Base-by-base conservation (phyloP, 2,797 vertebrate genomes). In the Pseudopleuronectes americanus region DNA sequence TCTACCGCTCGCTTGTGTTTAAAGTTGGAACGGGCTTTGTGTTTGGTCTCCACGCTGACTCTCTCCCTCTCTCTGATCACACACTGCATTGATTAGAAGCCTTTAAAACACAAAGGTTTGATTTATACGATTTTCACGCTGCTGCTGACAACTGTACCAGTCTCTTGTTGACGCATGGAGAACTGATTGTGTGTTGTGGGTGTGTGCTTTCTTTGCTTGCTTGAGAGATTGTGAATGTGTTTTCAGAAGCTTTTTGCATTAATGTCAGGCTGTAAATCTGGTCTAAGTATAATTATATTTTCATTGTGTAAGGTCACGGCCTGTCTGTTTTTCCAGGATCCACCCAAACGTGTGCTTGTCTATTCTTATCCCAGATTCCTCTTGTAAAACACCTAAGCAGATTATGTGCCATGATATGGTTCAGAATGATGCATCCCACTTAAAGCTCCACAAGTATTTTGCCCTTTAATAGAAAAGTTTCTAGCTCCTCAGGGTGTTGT, bases 251-350 rank as follows among this genome's bases (percentile, higher is more conserved):
- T 21, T 78, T 68, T 80, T 57, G 24, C 63, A 63, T 45, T 80
- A 71, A 82, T 77, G 28, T 58, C 19, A 74, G 70, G 64, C 43
- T 81, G 51, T 80, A 83, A 84, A 80, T 81, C 74, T 76, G 63
- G 8, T 60, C 7, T 48, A 70, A 71, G 54, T 70, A 64, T 77
- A 74, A 73, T 77, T 76, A 73, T 77, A 68, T 72, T 82, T 74
- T 82, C 71, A 74, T 61, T 52, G 57, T 71, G 43, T 76, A 64
- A 76, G 74, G 76, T 81, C 66, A 77, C 19, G 49, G 66, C 59
- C 36, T 72, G 64, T 60, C 45, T 88, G 48, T 83, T 86, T 85
- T 79, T 67, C 60, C 28, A 76, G 59, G 71, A 76, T 76, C 80
- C 84, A 81, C 82, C 79, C 72, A 72, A 63, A 41, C 45, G 6